Base-by-base conservation (phyloP, 2,888 invertebrate genomes). In the Drosophila bunnanda region DNA sequence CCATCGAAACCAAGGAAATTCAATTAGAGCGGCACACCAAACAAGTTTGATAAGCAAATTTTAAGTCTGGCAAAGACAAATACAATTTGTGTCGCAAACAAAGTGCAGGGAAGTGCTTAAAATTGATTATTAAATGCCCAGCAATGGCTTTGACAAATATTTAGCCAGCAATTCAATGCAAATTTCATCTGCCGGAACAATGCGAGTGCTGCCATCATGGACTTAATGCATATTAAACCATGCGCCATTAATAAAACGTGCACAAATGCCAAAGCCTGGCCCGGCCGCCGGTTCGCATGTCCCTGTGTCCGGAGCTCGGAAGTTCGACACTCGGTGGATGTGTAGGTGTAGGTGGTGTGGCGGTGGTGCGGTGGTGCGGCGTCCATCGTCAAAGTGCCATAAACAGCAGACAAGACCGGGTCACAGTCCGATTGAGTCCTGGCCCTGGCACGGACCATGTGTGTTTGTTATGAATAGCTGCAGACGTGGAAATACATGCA, bases 241-340 rank as follows among this genome's bases (percentile, higher is more conserved):
- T 77, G 69, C 75, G 73, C 78, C 78, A 82, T 83, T 88, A 77
- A 79, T 76, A 66, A 75, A 77, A 83, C 88, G 88, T 85, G 88
- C 80, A 79, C 70, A 83, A 88, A 83, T 83, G 80, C 73, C 78
- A 78, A 76, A 59, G 66, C 69, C 76, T 65, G 70, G 76, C 70
- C 72, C 20, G 50, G 50, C 20, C 48, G 30, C 30, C 30, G 32
- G 30, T 50, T 20, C 9, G 32, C 32, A 15, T 50, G 30, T 50
- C 32, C 32, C n/a, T n/a, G n/a, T n/a, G 4, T 25, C 25, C 25
- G 28, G 46, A n/a, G 46, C 46, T 28, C 28, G 46, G 70, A 70
- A 28, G 57, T 13, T 57, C 61, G 65, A 66, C 46, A 46, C 53
- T 58, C 5, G 28, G 30, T 60, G 28, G 17, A 13, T 17, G 30